Evolutionary conservation across 2,113 vertebrate species (phyloP), one percentile per base, ranked within the genome.

Genomic region (Stomatorhinus ivindoensis): DNA sequence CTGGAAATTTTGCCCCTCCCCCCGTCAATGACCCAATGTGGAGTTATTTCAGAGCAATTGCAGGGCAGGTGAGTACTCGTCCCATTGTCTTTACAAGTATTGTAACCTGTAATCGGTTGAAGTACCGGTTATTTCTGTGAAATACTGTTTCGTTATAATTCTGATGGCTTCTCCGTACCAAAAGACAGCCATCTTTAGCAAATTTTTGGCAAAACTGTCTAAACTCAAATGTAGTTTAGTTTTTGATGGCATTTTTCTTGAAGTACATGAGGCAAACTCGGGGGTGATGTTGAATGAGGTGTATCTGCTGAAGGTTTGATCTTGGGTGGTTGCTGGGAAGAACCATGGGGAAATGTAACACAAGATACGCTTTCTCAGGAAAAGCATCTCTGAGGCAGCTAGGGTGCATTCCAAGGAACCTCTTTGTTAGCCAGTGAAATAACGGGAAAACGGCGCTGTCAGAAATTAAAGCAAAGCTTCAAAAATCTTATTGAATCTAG

Each of bases 21-120:
- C 91, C 94, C 10, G 94, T 92, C 88, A 95, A 93, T 39, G 97
- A 97, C 69, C 95, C 96, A 0, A 95, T 97, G 96, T 97, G 96
- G 96, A 92, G 94, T 7, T 98, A 96, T 91, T 97, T 97, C 89
- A 96, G 95, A 24, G 95, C 96, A 85, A 93, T 97, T 50, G 96
- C 97, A 46, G 97, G 97, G 50, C 96, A 96, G 96, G 96, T 97
- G 84, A 89, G 91, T 65, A 88, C 27, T 51, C 1, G 88, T 24
- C 17, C 10, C 39, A 65, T 5, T 19, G 24, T 47, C 46, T 4
- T 46, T 19, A 80, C 73, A 31, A 7, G 51, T 31, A 51, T 31
- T 35, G 85, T 6, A 9, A n/a, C 84, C 21, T 31, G 27, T 47
- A 48, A 31, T 84, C 44, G 47, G 82, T n/a, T 53, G 58, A 47